Evolutionary conservation across 2,797 vertebrate genomes (phyloP), one percentile per base, ranked within the genome.

Genomic region (Chrosomus eos): DNA sequence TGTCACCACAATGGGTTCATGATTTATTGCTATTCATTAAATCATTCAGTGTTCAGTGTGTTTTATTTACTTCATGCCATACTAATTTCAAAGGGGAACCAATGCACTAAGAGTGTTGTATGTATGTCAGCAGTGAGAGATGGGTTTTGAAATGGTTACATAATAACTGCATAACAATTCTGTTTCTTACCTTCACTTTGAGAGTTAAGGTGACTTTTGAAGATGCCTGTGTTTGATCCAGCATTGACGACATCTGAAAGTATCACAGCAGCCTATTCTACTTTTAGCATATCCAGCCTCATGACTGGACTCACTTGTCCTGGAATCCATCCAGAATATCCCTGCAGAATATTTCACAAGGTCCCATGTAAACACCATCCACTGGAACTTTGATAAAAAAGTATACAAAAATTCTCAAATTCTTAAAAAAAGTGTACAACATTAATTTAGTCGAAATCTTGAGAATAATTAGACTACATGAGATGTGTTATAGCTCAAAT

Each of bases 221-320:
- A 79, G 80, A 83, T 58, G 23, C 68, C 40, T 81, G 73, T 84
- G 33, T 71, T 33, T 76, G 43, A 78, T 75, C 85, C 67, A 86
- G 70, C 45, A 36, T 31, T 40, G 19, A 75, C 76, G 81, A 68
- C 55, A 66, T 88, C 38, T 40, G 58, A 60, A 72, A 43, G 26
- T 80, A 82, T 75, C 68, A 74, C 3, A 33, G 55, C 55, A 70
- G 33, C 43, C 4, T 40, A 82, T 77, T 58, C 81, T 83, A 85
- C 75, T 86, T 89, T 84, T 88, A 90, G 79, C 66, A 9, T 38
- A 53, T 80, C 81, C 80, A 48, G 26, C 76, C 60, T 71, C 45
- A 62, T 83, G 80, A 87, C 58, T 76, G 64, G 62, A 48, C 18
- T 75, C 31, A 76, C 19, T 36, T 48, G 68, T 80, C 40, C 64